phyloP scores from a whole-genome alignment of 2,888 invertebrate species.

The Frankliniella fusca region DNA sequence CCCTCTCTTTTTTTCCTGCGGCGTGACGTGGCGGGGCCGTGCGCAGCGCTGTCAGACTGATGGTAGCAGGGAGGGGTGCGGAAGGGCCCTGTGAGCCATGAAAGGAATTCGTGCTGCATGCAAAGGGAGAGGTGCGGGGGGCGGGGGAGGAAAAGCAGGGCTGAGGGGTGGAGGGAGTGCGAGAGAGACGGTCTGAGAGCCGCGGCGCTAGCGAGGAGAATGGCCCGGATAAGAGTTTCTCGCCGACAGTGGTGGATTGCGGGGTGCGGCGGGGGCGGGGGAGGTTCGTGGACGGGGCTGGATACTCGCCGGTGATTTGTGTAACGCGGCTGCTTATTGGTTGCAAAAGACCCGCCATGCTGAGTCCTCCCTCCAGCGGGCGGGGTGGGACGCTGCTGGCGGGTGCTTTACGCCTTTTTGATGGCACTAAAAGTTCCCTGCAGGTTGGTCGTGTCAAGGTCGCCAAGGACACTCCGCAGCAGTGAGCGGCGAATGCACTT shows the following conservation, averaged over 20 bases:
- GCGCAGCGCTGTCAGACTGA: not conserved
- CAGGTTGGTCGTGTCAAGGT: no score
- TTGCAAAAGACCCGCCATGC: not conserved
- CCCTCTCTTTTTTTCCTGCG: not conserved
- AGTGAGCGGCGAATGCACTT: no score
- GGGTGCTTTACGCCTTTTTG: not conserved
- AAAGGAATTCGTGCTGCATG: slow-evolving; percentile 10
- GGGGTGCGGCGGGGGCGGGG: no score
- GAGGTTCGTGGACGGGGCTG: no score
- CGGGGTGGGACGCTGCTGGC: not conserved
- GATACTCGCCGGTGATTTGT: no score
- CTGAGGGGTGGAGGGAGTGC: not conserved
- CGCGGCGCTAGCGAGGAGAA: no score
- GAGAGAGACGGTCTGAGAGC: no score
- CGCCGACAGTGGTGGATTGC: no score
- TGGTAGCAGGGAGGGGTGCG: not conserved
- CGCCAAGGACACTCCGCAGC: no score
- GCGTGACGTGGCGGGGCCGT: not conserved
- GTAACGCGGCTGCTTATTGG: no score
- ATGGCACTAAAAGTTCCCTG: not conserved
- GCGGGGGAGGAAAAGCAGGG: not conserved
- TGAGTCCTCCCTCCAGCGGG: not conserved
- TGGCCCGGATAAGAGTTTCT: no score
- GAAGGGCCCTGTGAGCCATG: not conserved
- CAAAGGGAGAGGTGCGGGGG: not conserved